phyloP scores from a whole-genome alignment of 2,113 vertebrate species.

The Candoia aspera region DNA sequence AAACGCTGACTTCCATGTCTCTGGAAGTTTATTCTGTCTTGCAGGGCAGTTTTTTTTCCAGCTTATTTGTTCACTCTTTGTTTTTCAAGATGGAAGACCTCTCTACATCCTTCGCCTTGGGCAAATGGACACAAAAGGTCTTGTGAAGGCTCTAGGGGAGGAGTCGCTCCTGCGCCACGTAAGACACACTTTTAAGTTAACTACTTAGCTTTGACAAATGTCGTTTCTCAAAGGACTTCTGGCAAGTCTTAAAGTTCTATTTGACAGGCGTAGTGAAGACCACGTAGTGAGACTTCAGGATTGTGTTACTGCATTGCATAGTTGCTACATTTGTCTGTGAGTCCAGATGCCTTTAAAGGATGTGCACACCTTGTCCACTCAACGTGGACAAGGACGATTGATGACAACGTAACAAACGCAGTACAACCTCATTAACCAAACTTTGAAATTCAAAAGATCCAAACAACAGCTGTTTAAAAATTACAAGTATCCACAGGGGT shows the following conservation, averaged over 20 bases:
- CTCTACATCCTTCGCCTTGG: slow-evolving; percentile 84
- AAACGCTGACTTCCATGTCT: not conserved
- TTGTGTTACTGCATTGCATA: not conserved
- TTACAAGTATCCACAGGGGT: too few species aligned
- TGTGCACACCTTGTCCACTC: not conserved
- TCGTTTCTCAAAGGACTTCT: not conserved
- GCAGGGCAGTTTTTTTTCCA: not conserved
- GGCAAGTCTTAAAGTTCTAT: not conserved
- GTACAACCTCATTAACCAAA: too few species aligned
- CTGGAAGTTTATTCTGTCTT: not conserved
- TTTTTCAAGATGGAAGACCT: slow-evolving; percentile 73
- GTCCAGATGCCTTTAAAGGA: too few species aligned
- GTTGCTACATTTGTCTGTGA: not conserved
- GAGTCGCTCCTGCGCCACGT: slow-evolving; percentile 80
- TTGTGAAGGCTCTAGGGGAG: slow-evolving; percentile 85
- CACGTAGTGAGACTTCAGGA: not conserved
- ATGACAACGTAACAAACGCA: too few species aligned
- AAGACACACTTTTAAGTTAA: slow-evolving; percentile 36
- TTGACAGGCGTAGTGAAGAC: not conserved
- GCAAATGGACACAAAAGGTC: slow-evolving; percentile 86
- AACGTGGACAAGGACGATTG: too few species aligned
- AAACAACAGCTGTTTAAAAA: too few species aligned
- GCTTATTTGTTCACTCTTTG: slow-evolving; percentile 2
- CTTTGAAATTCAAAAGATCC: too few species aligned
- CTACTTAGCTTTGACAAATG: not conserved